Evolutionary conservation across 2,888 invertebrate genomes (phyloP).

Genomic region (Polylopha cassiicola): DNA sequence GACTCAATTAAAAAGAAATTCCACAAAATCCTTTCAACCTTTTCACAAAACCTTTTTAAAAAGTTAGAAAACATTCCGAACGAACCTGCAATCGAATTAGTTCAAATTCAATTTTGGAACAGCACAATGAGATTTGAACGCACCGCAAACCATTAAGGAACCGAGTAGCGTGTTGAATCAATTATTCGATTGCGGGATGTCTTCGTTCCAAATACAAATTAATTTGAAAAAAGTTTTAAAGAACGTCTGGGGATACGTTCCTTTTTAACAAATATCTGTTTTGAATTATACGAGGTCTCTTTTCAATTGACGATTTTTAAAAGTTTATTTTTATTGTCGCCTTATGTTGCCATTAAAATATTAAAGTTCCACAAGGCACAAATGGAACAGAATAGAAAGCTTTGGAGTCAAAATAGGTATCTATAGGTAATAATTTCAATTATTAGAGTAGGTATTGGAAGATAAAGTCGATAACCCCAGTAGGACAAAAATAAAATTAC

Average conservation of each 20-base stretch:
- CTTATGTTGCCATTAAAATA: too few relatives aligned
- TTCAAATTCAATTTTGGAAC: constrained; percentile 43
- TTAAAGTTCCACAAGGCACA: too few relatives aligned
- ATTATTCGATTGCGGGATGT: constrained; percentile 48
- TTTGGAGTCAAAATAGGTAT: too few relatives aligned
- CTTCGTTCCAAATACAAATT: constrained; percentile 38
- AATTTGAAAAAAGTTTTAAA: constrained; percentile 33
- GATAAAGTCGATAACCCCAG: too few relatives aligned
- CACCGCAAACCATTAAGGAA: constrained; percentile 40
- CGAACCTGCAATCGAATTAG: constrained; percentile 37
- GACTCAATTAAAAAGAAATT: constrained; percentile 7
- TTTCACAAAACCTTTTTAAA: constrained; percentile 12
- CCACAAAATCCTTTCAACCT: constrained; percentile 8
- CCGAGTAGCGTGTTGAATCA: constrained; percentile 57
- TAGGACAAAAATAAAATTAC: too few relatives aligned
- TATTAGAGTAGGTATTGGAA: too few relatives aligned
- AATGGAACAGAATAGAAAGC: too few relatives aligned
- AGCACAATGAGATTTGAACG: constrained; percentile 39
- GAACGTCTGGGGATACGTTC: too few relatives aligned
- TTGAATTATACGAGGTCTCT: constrained; percentile 2
- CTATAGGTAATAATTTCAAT: too few relatives aligned
- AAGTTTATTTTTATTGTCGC: neutral
- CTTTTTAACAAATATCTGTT: constrained; percentile 8
- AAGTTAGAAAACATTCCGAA: constrained; percentile 18
- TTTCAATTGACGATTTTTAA: constrained; percentile 8